These are phyloP conservation scores for Onychostruthus taczanowskii DNA, from an alignment of 2,113 vertebrate species.

Conservation along the genomic window DNA sequence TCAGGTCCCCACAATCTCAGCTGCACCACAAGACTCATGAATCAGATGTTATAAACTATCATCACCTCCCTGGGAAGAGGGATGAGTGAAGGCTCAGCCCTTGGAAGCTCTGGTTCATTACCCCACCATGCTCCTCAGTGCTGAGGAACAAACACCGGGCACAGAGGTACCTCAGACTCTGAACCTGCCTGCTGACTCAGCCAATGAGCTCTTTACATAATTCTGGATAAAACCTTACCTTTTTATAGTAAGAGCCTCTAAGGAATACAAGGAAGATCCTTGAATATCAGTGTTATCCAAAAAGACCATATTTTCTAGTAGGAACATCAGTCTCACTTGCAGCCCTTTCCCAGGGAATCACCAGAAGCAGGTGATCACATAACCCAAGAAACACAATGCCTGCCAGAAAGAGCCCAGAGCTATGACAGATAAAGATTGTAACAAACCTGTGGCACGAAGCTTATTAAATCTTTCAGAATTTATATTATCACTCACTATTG, in stretches of 20 bases:
- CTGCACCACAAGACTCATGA: not conserved
- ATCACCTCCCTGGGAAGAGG: not conserved
- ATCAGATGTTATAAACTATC: not conserved
- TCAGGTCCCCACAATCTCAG: not conserved
- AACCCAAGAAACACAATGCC: not conserved
- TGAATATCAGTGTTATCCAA: not conserved
- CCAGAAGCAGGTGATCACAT: not conserved
- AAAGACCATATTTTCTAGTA: not conserved
- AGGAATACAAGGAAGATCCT: not conserved
- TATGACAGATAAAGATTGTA: not conserved
- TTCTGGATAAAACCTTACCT: not conserved
- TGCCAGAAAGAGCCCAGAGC: not conserved
- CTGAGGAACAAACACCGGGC: not conserved
- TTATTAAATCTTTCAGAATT: constrained; percentile 21
- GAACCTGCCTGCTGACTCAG: not conserved
- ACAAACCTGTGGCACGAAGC: not conserved
- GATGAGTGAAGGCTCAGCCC: not conserved
- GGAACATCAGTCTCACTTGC: not conserved
- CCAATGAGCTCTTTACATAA: not conserved
- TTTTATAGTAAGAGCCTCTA: not conserved
- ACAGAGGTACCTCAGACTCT: not conserved
- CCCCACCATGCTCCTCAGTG: accelerated
- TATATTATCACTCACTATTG: not conserved
- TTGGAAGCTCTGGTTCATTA: not conserved
- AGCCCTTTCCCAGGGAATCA: not conserved